These are phyloP conservation scores for Stegodyphus mimosarum DNA, from an alignment of 1,140 invertebrate genomes.

Conservation along the genomic window DNA sequence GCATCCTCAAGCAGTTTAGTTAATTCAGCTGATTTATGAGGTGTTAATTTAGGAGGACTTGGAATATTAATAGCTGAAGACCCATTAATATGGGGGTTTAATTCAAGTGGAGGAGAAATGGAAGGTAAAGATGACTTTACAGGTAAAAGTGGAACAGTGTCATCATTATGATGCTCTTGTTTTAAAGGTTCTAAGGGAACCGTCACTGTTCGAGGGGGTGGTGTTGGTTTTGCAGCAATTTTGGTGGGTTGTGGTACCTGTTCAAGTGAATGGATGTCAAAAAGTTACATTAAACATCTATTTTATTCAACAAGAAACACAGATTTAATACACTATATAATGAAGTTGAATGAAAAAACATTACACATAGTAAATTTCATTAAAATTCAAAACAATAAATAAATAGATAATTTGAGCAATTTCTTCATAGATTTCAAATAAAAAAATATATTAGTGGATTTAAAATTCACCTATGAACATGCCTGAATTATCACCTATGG, in stretches of 20 bases:
- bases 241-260: conserved; percentile 21
- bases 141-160: conserved; percentile 31
- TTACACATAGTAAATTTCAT: too few relatives aligned
- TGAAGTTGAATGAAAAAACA: too few relatives aligned
- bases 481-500: too few relatives aligned
- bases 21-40: conserved; percentile 52
- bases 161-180: background rate
- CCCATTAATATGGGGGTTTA: background rate
- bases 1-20: conserved; percentile 56
- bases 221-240: conserved; percentile 24
- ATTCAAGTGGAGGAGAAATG: background rate
- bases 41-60: conserved; percentile 28
- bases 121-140: conserved; percentile 9
- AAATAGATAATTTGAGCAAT: too few relatives aligned
- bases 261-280: conserved; percentile 10
- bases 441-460: too few relatives aligned
- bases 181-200: conserved; percentile 25
- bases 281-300: background rate
- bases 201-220: conserved; percentile 14
- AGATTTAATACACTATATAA: background rate
- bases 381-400: too few relatives aligned
- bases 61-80: background rate
- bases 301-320: background rate
- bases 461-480: too few relatives aligned
- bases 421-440: too few relatives aligned